A percentile compares a stretch with the other conserved stretches of the same genome.
These are phyloP conservation scores for Hemicrepidius hirtus DNA, from an alignment of 2,888 invertebrate species.

Conservation along the genomic window DNA sequence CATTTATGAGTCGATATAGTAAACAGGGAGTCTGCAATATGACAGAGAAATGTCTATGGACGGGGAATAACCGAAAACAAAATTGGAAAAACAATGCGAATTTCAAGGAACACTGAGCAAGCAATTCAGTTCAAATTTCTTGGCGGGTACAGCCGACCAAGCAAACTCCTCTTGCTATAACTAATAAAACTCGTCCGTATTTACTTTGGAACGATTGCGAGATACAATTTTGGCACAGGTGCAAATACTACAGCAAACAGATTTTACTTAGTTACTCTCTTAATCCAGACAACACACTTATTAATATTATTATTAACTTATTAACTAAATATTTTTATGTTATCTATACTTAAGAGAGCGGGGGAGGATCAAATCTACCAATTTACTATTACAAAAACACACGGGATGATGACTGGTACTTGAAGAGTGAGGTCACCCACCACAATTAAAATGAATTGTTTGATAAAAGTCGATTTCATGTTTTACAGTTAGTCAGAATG, in stretches of 20 bases:
- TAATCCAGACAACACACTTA: conserved; percentile 23
- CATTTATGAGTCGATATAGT: conserved; percentile 44
- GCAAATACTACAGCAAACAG: conserved; percentile 13
- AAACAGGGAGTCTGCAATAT: conserved; percentile 47
- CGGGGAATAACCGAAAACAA: conserved; percentile 55
- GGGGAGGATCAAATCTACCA: no score
- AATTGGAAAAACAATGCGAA: conserved; percentile 60
- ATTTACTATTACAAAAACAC: not conserved
- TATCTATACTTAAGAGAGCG: no score
- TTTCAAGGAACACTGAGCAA: conserved; percentile 60
- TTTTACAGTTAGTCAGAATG: conserved; percentile 3
- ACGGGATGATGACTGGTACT: not conserved
- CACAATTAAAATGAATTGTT: not conserved
- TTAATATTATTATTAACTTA: no score
- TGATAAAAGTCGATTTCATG: not conserved
- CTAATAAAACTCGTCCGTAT: conserved; percentile 23
- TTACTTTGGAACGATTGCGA: conserved; percentile 15
- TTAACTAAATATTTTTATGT: not conserved
- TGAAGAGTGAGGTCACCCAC: not conserved
- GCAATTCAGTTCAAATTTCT: conserved; percentile 60
- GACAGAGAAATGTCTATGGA: conserved; percentile 50
- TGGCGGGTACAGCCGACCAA: conserved; percentile 53
- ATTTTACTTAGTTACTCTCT: conserved; percentile 26
- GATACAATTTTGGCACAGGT: conserved; percentile 40
- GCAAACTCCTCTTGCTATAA: conserved; percentile 33